Evolutionary conservation across 2,113 vertebrate species (phyloP).

Genomic region (Phoenicopterus ruber): DNA sequence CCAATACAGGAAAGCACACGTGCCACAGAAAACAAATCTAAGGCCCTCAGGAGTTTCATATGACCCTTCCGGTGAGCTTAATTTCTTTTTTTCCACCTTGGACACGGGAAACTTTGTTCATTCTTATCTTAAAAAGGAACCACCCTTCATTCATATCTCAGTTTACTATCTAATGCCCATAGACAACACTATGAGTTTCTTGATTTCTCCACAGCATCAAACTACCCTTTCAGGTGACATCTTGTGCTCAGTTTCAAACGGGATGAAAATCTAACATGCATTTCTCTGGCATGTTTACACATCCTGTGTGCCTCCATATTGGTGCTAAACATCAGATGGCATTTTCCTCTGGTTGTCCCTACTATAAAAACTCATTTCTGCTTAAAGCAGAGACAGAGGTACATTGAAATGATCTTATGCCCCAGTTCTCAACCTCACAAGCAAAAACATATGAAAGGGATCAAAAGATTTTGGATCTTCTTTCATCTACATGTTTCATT

Average conservation of each 20-base stretch:
- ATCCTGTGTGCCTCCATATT: neutral
- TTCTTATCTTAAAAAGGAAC: neutral
- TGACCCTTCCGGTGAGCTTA: neutral
- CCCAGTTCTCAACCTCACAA: neutral
- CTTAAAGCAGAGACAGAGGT: neutral
- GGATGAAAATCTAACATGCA: neutral
- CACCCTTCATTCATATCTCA: neutral
- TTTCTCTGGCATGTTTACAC: neutral
- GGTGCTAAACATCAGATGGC: neutral
- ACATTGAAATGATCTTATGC: neutral
- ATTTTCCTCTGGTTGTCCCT: neutral
- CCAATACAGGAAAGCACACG: neutral
- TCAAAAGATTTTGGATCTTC: conserved; percentile 38
- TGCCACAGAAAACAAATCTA: neutral
- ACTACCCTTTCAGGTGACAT: neutral
- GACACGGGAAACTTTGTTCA: neutral
- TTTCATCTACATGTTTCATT: conserved; percentile 38
- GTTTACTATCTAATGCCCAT: neutral
- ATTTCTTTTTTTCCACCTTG: neutral
- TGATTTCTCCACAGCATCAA: neutral
- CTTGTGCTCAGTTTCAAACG: neutral
- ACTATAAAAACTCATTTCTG: neutral
- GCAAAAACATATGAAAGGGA: neutral
- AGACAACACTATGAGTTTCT: neutral
- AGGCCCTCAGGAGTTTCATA: neutral